Base-by-base conservation (phyloP, 2,797 vertebrate species). In the Aphelocoma californica region DNA sequence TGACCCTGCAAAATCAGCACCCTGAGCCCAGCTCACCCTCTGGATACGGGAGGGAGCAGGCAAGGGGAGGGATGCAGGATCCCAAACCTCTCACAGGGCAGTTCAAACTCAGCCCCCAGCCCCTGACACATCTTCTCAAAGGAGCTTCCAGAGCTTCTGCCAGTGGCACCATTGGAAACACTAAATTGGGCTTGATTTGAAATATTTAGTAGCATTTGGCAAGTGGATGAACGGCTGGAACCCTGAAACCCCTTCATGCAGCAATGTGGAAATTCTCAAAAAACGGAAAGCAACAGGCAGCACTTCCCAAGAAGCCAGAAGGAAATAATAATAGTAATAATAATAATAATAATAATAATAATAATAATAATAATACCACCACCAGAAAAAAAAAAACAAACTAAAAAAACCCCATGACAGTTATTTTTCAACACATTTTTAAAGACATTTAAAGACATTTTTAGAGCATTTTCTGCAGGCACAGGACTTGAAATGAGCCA, bases 321-420 rank as follows among this genome's bases (percentile, higher is more conserved):
- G 57, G 42, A 57, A 74, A 56, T 21, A 36, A 24, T 23, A n/a
- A 54, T n/a, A 54, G 7, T n/a, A 54, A 11, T 9, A 32, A 14
- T 14, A 73, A 77, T 24, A 29, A 14, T 40, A 34, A 24, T 32
- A 23, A 45, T 13, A 38, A 64, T 18, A 12, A 64, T 19, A 67
- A 81, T 25, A 47, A 26, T 10, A 32, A 28, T 25, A 19, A 34
- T 7, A n/a, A 64, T 18, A 23, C 64, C 4, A 19, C 17, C 29
- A 80, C 12, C 15, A 31, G 7, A 6, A 32, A 15, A n/a, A 57
- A 28, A 32, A 18, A 0, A 18, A 0, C 28, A 15, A 36, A 3
- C 11, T 20, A 23, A 42, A 20, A 21, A 24, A 13, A 32, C 7
- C 3, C 12, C 20, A 29, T 5, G 2, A 34, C 24, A 19, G 19